phyloP scores from a whole-genome alignment of 2,113 vertebrate genomes.

The Hylia prasina region DNA sequence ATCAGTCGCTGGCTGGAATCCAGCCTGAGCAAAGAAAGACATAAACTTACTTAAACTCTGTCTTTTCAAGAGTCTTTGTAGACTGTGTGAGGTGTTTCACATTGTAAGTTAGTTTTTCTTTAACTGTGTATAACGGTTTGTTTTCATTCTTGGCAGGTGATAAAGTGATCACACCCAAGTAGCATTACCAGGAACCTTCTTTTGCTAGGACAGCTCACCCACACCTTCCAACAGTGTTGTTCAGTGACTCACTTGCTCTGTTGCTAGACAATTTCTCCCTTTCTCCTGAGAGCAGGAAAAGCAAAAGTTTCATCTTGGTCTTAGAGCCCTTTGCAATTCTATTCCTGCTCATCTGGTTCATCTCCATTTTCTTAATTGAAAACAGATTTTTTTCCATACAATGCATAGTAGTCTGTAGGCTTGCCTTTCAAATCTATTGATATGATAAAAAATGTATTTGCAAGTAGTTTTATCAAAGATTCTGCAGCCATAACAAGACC shows the following conservation, averaged over 20 bases:
- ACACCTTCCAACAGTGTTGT: neutral
- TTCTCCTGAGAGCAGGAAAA: neutral
- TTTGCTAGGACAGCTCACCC: neutral
- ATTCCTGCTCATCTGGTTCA: neutral
- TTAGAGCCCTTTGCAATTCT: neutral
- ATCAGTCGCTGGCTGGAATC: neutral
- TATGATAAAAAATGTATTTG: constrained; percentile 49
- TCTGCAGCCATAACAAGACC: constrained; percentile 56
- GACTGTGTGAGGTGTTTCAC: neutral
- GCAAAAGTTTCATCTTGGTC: neutral
- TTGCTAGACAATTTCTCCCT: neutral
- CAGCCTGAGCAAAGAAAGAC: neutral
- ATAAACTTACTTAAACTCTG: neutral
- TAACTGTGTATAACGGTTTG: neutral
- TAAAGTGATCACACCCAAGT: neutral
- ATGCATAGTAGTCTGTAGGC: neutral
- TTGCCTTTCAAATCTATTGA: constrained; percentile 54
- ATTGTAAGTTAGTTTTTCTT: neutral
- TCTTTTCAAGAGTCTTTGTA: neutral
- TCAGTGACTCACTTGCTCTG: neutral
- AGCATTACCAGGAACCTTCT: neutral
- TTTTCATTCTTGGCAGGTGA: neutral
- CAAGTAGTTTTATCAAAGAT: constrained; percentile 62
- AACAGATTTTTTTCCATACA: neutral
- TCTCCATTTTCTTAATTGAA: neutral